Evolutionary conservation across 2,113 vertebrate genomes (phyloP), one percentile per base, ranked within the genome.

Genomic region (Corythoichthys intestinalis): DNA sequence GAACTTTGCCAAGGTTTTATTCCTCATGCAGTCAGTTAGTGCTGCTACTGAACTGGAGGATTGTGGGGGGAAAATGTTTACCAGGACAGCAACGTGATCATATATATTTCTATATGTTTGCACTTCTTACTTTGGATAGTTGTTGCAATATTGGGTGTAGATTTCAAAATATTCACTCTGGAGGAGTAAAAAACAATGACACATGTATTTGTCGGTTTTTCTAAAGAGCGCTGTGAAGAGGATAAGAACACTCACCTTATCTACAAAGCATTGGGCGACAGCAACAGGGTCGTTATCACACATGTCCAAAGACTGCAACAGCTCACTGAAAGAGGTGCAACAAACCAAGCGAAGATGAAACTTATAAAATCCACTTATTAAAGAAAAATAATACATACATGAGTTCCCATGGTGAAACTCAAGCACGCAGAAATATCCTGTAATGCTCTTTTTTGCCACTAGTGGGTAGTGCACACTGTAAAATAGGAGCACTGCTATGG

Each of bases 101-200:
- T 20, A n/a, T 50, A 2, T 39, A 35, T 12, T 54, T 54, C 12
- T 37, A 35, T 4, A 14, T 3, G 4, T 34, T 20, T 2, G 1
- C 7, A 57, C 2, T 38, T 88, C 96, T 94, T 91, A 98, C 97
- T 97, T 98, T n/a, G 97, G 97, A 76, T 98, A 99, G 91, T 99
- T 99, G 84, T 94, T 98, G 89, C 97, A 99, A 85, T 99, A 99
- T 77, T 98, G 96, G 3, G 96, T 99, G 83, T 99, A 99, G 91
- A 99, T 99, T 80, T 96, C 92, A 76, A 99, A 99, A 78, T 96
- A 93, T 65, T 97, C 93, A 82, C 95, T 98, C 97, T 99, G 90
- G 0, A 49, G 79, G 49, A 52, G 34, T 14, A 67, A 66, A 67
- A 28, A 0, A 15, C 44, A 4, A 68, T 72, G 15, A 59, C 0